Evolutionary conservation across 2,888 invertebrate genomes (phyloP).

Genomic region (Cremastinae sp.): DNA sequence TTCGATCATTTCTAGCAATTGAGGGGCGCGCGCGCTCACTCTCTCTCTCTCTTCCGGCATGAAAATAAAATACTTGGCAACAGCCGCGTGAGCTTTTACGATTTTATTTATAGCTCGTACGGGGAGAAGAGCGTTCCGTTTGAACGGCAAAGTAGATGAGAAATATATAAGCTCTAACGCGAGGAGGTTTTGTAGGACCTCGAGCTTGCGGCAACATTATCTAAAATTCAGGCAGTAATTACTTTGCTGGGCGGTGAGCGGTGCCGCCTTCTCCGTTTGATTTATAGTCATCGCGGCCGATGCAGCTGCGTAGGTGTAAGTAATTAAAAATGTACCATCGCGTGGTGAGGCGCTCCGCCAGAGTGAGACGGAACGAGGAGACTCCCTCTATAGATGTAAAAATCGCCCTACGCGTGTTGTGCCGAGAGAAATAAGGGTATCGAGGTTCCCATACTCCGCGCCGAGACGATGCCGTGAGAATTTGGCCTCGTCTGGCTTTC

Average conservation of each 20-base stretch:
- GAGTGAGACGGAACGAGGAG: slow-evolving; percentile 27
- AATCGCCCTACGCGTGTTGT: too few species aligned
- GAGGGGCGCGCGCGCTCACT: background rate
- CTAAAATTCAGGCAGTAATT: slow-evolving; percentile 81
- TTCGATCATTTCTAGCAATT: slow-evolving; percentile 14
- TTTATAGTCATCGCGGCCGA: slow-evolving; percentile 80
- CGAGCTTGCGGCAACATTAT: slow-evolving; percentile 81
- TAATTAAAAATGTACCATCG: slow-evolving; percentile 81
- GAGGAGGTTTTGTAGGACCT: slow-evolving; percentile 51
- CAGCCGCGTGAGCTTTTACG: slow-evolving; percentile 49
- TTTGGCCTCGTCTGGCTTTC: slow-evolving; percentile 59
- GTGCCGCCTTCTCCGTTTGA: slow-evolving; percentile 73
- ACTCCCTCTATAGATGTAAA: background rate
- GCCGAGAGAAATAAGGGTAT: too few species aligned
- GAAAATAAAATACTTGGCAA: slow-evolving; percentile 53
- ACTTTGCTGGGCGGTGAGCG: slow-evolving; percentile 79
- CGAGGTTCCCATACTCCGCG: slow-evolving; percentile 30
- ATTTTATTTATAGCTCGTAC: slow-evolving; percentile 62
- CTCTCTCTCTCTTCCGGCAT: too few species aligned
- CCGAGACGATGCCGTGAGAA: slow-evolving; percentile 57
- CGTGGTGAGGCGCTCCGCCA: slow-evolving; percentile 73
- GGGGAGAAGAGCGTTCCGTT: slow-evolving; percentile 58
- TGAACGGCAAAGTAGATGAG: slow-evolving; percentile 45
- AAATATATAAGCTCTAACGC: slow-evolving; percentile 58
- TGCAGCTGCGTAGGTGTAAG: slow-evolving; percentile 81